phyloP scores from a whole-genome alignment of 2,888 invertebrate genomes.

The Choreutis nemorana region DNA sequence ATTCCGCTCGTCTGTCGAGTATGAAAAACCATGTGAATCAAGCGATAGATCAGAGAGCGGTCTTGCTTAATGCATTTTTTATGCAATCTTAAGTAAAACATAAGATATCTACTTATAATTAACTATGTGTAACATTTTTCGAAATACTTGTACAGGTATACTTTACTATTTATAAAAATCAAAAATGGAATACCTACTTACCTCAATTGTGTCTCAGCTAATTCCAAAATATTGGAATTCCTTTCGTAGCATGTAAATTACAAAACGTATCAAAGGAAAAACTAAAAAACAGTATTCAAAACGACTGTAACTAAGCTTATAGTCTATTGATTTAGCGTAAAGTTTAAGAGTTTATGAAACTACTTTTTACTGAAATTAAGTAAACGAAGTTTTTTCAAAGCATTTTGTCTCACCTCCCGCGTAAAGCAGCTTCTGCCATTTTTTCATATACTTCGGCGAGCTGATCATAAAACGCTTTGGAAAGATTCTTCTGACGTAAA shows the following conservation, averaged over 20 bases:
- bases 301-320: too few relatives aligned
- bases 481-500: constrained; percentile 70
- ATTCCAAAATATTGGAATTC: constrained; percentile 40
- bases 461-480: constrained; percentile 60
- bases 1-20: constrained; percentile 34
- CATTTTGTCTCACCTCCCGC: constrained; percentile 70
- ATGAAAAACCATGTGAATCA: background rate
- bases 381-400: too few relatives aligned
- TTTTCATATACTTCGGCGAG: constrained; percentile 65
- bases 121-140: too few relatives aligned
- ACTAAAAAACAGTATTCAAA: too few relatives aligned
- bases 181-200: constrained; percentile 34
- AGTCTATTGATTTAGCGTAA: background rate
- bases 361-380: background rate
- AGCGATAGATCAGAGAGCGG: too few relatives aligned
- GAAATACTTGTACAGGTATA: too few relatives aligned
- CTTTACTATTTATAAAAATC: too few relatives aligned
- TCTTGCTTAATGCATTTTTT: too few relatives aligned
- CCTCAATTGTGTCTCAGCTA: constrained; percentile 31
- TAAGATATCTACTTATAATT: too few relatives aligned
- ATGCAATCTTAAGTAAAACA: too few relatives aligned
- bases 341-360: background rate
- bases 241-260: constrained; percentile 38
- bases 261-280: too few relatives aligned
- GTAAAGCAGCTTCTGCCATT: constrained; percentile 63